Evolutionary conservation across 2,113 vertebrate species (phyloP).

Genomic region (Cercopithecus mona): DNA sequence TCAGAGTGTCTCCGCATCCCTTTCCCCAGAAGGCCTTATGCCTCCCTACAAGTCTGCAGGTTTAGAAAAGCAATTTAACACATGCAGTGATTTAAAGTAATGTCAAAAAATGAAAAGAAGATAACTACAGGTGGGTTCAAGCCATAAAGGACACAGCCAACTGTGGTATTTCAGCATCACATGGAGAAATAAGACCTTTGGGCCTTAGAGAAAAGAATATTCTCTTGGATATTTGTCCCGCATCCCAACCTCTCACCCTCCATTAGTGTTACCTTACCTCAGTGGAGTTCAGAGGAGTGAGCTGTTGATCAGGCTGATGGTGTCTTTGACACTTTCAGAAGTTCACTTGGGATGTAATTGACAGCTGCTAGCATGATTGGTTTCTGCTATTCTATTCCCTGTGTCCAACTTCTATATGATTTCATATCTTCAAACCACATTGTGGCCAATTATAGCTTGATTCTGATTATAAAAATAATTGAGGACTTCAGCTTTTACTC

Average conservation of each 20-base stretch:
- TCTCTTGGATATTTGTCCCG: not conserved
- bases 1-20: not conserved
- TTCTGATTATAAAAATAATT: not conserved
- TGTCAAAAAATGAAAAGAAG: not conserved
- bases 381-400: not conserved
- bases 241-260: fast-evolving
- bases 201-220: not conserved
- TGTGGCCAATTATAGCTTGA: not conserved
- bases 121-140: not conserved
- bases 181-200: not conserved
- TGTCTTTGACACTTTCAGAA: not conserved
- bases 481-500: not conserved
- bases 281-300: not conserved
- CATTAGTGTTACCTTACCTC: not conserved
- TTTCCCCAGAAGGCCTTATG: not conserved
- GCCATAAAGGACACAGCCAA: not conserved
- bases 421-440: not conserved
- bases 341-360: not conserved
- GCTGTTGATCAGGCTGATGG: not conserved
- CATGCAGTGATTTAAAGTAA: not conserved
- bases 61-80: not conserved
- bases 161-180: not conserved
- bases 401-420: not conserved
- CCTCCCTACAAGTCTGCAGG: not conserved
- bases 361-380: not conserved